A percentile compares a stretch with the other conserved stretches of the same genome.
These are phyloP conservation scores for Altica lythri DNA, from an alignment of 2,888 invertebrate genomes.

Conservation along the genomic window DNA sequence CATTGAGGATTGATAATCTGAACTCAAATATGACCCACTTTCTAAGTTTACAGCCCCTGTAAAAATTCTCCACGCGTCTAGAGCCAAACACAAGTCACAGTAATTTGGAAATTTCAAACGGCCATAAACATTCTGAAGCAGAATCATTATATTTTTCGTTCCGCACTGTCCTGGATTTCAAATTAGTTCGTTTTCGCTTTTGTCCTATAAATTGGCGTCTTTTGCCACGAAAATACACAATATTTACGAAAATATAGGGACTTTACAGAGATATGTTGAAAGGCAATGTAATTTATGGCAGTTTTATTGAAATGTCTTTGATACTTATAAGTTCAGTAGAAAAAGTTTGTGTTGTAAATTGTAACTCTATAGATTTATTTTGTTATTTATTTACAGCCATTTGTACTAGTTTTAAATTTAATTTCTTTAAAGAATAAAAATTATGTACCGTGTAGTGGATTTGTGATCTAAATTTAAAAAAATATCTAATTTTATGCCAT, in stretches of 20 bases:
- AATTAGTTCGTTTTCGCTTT: slow-evolving; percentile 21
- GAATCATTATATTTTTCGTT: slow-evolving; percentile 32
- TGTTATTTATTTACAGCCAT: too few species aligned
- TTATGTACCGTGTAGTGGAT: too few species aligned
- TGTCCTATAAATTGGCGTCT: slow-evolving; percentile 26
- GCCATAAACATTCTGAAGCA: slow-evolving; percentile 25
- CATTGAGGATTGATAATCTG: too few species aligned
- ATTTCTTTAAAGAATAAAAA: too few species aligned
- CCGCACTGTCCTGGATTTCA: slow-evolving; percentile 20
- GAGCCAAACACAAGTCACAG: slow-evolving; percentile 23
- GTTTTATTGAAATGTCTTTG: not conserved
- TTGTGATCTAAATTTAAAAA: too few species aligned
- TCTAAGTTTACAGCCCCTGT: slow-evolving; percentile 43
- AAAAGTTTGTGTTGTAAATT: too few species aligned
- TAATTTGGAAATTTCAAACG: slow-evolving; percentile 27
- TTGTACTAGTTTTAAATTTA: too few species aligned
- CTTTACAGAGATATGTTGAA: not conserved
- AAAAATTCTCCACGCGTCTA: slow-evolving; percentile 45
- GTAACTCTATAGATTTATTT: too few species aligned
- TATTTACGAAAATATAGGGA: slow-evolving; percentile 21
- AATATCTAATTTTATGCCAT: too few species aligned
- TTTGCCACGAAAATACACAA: slow-evolving; percentile 29
- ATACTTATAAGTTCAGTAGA: too few species aligned
- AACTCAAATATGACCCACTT: slow-evolving; percentile 40
- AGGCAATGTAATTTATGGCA: slow-evolving; percentile 6